These are phyloP conservation scores for Podilymbus podiceps DNA, from an alignment of 2,113 vertebrate species.

Conservation along the genomic window DNA sequence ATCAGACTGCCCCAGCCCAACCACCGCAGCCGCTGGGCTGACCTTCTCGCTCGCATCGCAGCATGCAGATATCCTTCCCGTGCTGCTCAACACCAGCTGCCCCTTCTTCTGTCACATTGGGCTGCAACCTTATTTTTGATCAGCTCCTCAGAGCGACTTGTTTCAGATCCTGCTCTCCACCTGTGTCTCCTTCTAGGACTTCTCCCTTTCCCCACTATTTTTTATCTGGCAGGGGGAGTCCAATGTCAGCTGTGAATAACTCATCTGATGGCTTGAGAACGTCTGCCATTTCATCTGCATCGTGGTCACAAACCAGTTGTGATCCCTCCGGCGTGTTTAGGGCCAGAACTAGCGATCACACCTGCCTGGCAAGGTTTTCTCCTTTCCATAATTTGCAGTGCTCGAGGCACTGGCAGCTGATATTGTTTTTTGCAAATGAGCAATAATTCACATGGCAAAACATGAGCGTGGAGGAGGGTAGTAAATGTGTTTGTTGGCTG, in stretches of 20 bases:
- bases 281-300: not conserved
- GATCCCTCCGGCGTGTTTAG: not conserved
- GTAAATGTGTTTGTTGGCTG: not conserved
- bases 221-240: not conserved
- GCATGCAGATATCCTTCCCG: not conserved
- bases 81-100: not conserved
- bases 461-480: not conserved
- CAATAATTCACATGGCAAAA: not conserved
- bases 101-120: not conserved
- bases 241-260: not conserved
- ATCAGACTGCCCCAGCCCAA: not conserved
- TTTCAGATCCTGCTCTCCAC: not conserved
- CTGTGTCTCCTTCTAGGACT: not conserved
- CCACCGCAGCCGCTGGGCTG: not conserved
- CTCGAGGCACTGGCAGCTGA: not conserved
- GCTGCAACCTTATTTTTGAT: not conserved
- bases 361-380: not conserved
- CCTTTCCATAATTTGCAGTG: not conserved
- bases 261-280: not conserved
- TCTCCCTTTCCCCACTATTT: rapidly evolving
- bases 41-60: not conserved
- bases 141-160: not conserved
- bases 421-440: not conserved
- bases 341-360: not conserved
- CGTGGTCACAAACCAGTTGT: not conserved